Evolutionary conservation across 2,888 invertebrate genomes (phyloP).

Genomic region (Pantelozetes paolii): DNA sequence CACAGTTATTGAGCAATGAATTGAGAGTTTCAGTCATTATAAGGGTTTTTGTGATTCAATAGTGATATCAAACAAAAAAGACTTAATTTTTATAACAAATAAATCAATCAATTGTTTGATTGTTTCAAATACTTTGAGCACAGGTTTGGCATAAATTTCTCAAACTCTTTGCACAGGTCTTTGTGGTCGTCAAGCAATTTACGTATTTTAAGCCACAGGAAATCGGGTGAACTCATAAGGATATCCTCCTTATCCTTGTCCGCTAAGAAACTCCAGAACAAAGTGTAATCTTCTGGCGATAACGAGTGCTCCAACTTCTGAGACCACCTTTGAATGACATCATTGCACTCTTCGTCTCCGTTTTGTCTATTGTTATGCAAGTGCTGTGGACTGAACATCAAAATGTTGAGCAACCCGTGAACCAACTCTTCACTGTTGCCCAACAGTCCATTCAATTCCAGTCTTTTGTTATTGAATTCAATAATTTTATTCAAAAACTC

Average conservation of each 20-base stretch:
- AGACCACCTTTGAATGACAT: too few relatives aligned
- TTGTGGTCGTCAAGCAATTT: background rate
- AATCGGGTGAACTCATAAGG: background rate
- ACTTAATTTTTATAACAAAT: too few relatives aligned
- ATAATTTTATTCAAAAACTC: background rate
- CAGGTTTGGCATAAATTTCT: background rate
- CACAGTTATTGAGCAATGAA: too few relatives aligned
- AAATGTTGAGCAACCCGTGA: background rate
- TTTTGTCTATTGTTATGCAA: too few relatives aligned
- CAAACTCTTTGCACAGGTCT: constrained; percentile 4
- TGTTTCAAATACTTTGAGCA: too few relatives aligned
- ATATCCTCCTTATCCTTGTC: background rate
- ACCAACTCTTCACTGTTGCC: background rate
- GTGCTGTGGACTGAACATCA: too few relatives aligned
- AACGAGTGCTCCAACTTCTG: too few relatives aligned
- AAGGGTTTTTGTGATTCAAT: too few relatives aligned
- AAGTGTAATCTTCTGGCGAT: background rate
- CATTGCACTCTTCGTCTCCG: too few relatives aligned
- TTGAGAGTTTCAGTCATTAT: too few relatives aligned
- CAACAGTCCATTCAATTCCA: background rate
- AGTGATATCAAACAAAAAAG: too few relatives aligned
- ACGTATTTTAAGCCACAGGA: background rate
- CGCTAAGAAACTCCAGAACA: background rate
- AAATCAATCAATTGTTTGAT: too few relatives aligned
- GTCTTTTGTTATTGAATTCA: background rate